phyloP scores from a whole-genome alignment of 2,888 invertebrate genomes.

The Hypercompe scribonia region DNA sequence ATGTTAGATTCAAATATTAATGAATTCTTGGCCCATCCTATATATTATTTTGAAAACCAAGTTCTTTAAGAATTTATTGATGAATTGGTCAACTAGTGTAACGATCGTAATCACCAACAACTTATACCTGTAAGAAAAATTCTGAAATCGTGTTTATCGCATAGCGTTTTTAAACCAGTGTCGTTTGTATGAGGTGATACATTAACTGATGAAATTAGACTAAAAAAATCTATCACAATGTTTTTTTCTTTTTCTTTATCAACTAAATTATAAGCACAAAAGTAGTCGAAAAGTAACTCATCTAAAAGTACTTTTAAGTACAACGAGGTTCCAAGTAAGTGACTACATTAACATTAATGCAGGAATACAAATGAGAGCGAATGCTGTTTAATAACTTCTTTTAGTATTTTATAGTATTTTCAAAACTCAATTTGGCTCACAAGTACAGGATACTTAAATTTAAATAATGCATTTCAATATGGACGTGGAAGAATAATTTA shows the following conservation, averaged over 20 bases:
- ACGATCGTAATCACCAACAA: neutral
- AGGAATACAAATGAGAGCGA: neutral
- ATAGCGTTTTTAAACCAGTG: neutral
- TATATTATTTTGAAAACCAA: too few species aligned
- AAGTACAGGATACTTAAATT: neutral
- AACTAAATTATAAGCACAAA: neutral
- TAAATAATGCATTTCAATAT: neutral
- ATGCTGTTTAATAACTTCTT: neutral
- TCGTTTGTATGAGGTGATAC: too few species aligned
- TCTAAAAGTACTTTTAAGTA: neutral
- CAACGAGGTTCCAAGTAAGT: neutral
- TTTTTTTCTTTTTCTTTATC: neutral
- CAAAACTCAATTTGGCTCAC: neutral
- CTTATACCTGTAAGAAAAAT: too few species aligned
- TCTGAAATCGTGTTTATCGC: neutral
- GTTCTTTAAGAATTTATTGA: neutral
- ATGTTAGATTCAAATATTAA: too few species aligned
- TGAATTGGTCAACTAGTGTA: neutral
- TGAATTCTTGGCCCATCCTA: too few species aligned
- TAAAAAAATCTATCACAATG: too few species aligned
- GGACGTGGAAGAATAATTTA: neutral
- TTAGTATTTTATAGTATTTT: constrained; percentile 1
- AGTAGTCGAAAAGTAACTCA: neutral
- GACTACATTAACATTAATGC: neutral
- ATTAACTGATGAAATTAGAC: neutral